phyloP scores from a whole-genome alignment of 2,888 invertebrate genomes.

The Diplolepis rosae region DNA sequence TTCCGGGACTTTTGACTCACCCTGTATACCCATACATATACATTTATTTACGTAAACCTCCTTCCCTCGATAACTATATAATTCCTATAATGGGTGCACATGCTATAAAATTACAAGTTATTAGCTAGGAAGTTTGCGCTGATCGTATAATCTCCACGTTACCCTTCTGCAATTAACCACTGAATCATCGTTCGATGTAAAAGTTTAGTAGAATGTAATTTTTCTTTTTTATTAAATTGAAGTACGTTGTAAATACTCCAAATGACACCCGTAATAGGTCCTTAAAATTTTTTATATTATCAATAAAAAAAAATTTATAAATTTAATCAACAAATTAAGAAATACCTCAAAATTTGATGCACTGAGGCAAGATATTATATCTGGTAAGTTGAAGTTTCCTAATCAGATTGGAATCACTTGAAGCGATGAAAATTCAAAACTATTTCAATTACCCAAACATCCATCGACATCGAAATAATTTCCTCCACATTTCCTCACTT shows the following conservation, averaged over 20 bases:
- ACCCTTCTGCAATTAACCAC: too few relatives aligned
- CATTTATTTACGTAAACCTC: conserved; percentile 5
- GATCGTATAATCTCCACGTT: conserved; percentile 6
- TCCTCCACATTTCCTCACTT: not conserved
- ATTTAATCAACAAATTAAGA: too few relatives aligned
- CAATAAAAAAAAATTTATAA: too few relatives aligned
- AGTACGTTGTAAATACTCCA: too few relatives aligned
- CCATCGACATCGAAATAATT: not conserved
- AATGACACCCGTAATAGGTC: too few relatives aligned
- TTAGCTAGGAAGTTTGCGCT: not conserved
- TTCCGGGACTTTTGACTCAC: too few relatives aligned
- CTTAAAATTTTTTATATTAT: too few relatives aligned
- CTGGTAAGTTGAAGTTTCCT: not conserved
- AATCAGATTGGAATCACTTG: not conserved
- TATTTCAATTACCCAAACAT: not conserved
- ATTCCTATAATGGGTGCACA: conserved; percentile 7
- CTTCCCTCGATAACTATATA: not conserved
- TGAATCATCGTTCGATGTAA: too few relatives aligned
- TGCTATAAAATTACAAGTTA: conserved; percentile 18
- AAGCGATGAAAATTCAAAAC: not conserved
- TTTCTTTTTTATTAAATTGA: too few relatives aligned
- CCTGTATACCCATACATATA: not conserved
- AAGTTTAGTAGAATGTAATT: too few relatives aligned
- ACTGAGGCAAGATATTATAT: not conserved
- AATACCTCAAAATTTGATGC: not conserved